Conservation (phyloP, 1,140 invertebrate genomes). For the Danaus plexippus region DNA sequence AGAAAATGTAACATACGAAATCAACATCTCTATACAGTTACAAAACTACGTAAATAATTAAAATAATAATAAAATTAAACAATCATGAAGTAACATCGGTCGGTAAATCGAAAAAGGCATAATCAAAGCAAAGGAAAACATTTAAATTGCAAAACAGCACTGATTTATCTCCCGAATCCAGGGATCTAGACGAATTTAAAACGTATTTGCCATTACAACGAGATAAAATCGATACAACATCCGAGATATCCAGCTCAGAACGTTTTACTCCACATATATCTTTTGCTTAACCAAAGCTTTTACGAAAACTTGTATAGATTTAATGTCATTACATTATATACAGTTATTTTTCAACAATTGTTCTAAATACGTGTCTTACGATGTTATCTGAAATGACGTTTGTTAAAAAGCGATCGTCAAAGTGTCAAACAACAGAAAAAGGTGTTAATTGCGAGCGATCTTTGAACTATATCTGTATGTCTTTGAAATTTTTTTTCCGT, state of each 20-base stretch:
- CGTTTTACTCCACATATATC: no score
- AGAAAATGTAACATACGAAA: no score
- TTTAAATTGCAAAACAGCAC: conserved; percentile 23
- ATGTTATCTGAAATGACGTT: no score
- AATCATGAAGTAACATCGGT: no score
- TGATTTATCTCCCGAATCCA: conserved; percentile 20
- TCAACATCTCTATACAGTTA: no score
- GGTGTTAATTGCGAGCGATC: no score
- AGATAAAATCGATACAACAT: conserved; percentile 12
- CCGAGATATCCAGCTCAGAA: background rate
- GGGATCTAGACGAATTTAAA: conserved; percentile 20
- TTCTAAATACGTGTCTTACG: no score
- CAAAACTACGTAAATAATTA: conserved; percentile 1
- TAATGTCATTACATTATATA: conserved; percentile 1
- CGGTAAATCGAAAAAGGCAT: no score
- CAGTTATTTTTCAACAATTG: background rate
- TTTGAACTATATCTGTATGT: no score
- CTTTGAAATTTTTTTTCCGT: no score
- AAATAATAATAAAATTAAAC: conserved; percentile 12
- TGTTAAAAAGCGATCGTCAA: no score
- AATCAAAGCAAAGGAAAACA: conserved; percentile 13
- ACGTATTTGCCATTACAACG: conserved; percentile 16
- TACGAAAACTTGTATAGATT: conserved; percentile 1
- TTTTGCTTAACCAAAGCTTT: conserved; percentile 5
- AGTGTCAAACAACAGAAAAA: no score